Conservation (phyloP, 2,113 vertebrate species). For the Sapajus apella region DNA sequence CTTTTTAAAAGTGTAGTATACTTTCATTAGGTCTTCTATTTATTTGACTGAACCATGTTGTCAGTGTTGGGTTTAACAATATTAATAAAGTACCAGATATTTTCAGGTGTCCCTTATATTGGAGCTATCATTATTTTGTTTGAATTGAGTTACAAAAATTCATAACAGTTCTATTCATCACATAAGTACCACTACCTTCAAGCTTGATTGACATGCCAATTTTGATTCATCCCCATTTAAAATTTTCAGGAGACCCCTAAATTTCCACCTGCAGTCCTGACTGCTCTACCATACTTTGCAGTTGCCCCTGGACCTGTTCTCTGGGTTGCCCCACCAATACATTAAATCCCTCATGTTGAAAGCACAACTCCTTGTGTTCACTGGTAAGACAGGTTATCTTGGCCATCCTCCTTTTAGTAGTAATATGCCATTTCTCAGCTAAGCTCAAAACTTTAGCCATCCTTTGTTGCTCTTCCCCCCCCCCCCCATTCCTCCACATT, state of each 20-base stretch:
- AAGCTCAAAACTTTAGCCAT: background rate
- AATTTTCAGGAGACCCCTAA: background rate
- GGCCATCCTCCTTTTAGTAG: background rate
- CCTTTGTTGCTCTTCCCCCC: background rate
- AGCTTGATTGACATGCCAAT: background rate
- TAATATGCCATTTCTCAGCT: background rate
- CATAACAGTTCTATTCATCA: slow-evolving; percentile 2
- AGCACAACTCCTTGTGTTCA: background rate
- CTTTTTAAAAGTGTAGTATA: background rate
- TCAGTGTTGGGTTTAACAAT: background rate
- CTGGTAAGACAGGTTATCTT: background rate
- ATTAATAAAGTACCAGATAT: background rate
- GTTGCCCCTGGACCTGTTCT: background rate
- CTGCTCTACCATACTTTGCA: background rate
- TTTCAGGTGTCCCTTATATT: slow-evolving; percentile 35
- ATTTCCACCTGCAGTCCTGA: background rate
- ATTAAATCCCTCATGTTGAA: background rate
- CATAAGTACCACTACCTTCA: background rate
- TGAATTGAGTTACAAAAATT: slow-evolving; percentile 52
- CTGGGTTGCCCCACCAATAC: too few species aligned
- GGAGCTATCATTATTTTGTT: slow-evolving; percentile 48
- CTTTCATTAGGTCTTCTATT: background rate
- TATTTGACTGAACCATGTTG: background rate
- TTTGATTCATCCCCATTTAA: slow-evolving; percentile 42
- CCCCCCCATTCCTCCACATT: background rate